Percentiles rank a stretch among this genome's conserved stretches.
phyloP scores from a whole-genome alignment of 1,140 invertebrate genomes.

The Wasmannia auropunctata region DNA sequence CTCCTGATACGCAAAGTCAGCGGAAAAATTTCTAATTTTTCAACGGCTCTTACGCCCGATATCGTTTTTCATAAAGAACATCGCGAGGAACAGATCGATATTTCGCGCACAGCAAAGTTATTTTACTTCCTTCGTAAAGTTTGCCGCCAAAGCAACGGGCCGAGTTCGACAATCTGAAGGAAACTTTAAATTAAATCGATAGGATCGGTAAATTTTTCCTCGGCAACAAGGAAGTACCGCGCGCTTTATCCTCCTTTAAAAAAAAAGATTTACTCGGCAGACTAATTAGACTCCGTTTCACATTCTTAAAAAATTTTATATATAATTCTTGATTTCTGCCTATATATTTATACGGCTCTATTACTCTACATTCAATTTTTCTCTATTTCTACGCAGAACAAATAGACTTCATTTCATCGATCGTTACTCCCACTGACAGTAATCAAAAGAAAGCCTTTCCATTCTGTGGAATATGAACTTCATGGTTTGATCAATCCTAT shows the following conservation, averaged over 20 bases:
- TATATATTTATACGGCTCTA: neutral
- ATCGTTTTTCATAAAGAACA: constrained; percentile 9
- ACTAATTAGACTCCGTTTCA: neutral
- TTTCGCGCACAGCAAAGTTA: constrained; percentile 40
- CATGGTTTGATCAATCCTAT: constrained; percentile 48
- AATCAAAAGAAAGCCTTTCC: constrained; percentile 47
- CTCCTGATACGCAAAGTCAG: constrained; percentile 18
- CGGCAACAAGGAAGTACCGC: neutral
- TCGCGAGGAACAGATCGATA: constrained; percentile 52
- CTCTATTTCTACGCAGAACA: neutral
- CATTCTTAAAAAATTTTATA: neutral
- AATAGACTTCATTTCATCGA: constrained; percentile 38
- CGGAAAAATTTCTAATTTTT: constrained; percentile 22
- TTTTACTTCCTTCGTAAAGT: constrained; percentile 44
- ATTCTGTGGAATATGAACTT: constrained; percentile 47
- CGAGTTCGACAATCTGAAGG: constrained; percentile 31
- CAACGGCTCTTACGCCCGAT: neutral
- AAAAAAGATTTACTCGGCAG: neutral
- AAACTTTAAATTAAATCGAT: constrained; percentile 68
- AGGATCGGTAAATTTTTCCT: constrained; percentile 29
- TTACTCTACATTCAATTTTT: neutral
- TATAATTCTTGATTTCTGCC: neutral
- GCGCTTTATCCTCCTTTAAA: neutral
- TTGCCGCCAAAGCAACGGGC: neutral
- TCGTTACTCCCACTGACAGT: constrained; percentile 27